Evolutionary conservation across 1,140 invertebrate genomes (phyloP), one percentile per base, ranked within the genome.

Genomic region (Bombus sibiricus): DNA sequence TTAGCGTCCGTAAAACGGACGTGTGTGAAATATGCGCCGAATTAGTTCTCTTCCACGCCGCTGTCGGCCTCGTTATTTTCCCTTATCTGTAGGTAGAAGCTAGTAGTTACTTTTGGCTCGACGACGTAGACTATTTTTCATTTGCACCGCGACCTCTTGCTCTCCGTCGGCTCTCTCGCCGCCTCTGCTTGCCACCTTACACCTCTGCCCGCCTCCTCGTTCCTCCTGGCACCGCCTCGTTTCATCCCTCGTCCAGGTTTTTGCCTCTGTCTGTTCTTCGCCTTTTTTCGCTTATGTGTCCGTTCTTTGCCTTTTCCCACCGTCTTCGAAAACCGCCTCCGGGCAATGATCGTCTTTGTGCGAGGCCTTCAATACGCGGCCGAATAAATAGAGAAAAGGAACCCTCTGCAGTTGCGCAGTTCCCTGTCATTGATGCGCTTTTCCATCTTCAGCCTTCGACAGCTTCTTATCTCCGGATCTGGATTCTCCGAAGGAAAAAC

Each of bases 21-120:
- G 82, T 71, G 89, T 83, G 86, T 91, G 89, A 91, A 91, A 91
- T 91, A 90, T 90, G 86, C 86, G 74, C 77, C 86, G 90, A 92
- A 92, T 92, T 91, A 92, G 91, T 89, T 92, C 89, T 86, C 90
- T 86, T 89, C 84, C 87, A 77, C 80, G 79, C 87, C 83, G 81
- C 90, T 89, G 87, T 86, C 89, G 85, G 89, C 81, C 91, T 91
- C 91, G 90, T 92, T 92, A 92, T 92, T 92, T 91, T 89, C 87
- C 89, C 90, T 92, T 92, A 91, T 92, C 91, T 91, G 78, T 78
- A 88, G 64, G 64, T 73, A 80, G 78, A 71, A 80, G 88, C 86
- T 39, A 64, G 83, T 87, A 73, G 89, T 90, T 90, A 88, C 89
- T 86, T 91, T 91, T 86, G 83, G 53, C 83, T 72, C 89, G 77